phyloP scores from a whole-genome alignment of 2,888 invertebrate genomes.

The Pollenia griseotomentosa region DNA sequence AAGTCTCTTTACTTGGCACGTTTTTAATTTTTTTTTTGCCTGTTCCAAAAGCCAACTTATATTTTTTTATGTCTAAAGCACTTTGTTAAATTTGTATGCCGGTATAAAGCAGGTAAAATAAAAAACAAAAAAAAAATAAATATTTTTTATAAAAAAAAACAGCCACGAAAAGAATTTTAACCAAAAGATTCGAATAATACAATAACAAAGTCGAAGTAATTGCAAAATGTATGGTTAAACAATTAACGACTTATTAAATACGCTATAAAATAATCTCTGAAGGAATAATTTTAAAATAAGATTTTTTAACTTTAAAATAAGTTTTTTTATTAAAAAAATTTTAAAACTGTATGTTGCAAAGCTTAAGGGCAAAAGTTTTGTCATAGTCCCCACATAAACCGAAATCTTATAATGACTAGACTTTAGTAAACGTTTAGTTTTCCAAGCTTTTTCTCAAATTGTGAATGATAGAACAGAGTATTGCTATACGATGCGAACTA shows the following conservation, averaged over 20 bases:
- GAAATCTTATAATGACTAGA: too few species aligned
- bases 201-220: not conserved
- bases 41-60: constrained; percentile 41
- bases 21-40: constrained; percentile 24
- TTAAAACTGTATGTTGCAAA: too few species aligned
- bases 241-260: not conserved
- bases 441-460: too few species aligned
- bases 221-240: not conserved
- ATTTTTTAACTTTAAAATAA: too few species aligned
- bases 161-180: constrained; percentile 40
- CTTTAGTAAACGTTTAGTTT: too few species aligned
- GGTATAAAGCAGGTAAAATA: constrained; percentile 14
- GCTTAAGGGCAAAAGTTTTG: too few species aligned
- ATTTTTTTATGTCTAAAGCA: not conserved
- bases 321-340: too few species aligned
- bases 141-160: not conserved
- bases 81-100: not conserved
- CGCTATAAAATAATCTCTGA: not conserved
- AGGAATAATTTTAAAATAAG: too few species aligned
- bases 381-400: too few species aligned
- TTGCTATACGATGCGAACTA: too few species aligned
- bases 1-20: constrained; percentile 51
- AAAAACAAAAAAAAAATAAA: constrained; percentile 1
- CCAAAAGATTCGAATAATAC: constrained; percentile 15
- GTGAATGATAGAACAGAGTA: too few species aligned